Evolutionary conservation across 2,888 invertebrate genomes (phyloP), one percentile per base, ranked within the genome.

Genomic region (Schizotus pectinicornis): DNA sequence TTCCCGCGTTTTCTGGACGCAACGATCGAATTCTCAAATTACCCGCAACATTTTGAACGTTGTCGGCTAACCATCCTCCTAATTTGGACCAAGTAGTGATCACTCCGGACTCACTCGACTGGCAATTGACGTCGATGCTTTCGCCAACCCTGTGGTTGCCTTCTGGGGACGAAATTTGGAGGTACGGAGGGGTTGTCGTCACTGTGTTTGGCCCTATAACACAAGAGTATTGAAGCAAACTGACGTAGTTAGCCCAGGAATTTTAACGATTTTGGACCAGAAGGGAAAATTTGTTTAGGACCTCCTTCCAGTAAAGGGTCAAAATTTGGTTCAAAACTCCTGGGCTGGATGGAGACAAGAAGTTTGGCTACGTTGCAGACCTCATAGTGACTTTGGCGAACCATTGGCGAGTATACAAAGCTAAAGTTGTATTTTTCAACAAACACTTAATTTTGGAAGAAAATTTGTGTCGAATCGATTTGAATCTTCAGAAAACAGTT

Each of bases 101-200:
- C 0, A 85, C 83, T n/a, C 81, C 78, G 1, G 79, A 70, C 56
- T 84, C 84, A 14, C 78, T 79, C 1, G 84, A 86, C n/a, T 83
- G 81, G 73, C 91, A 91, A 31, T 82, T 80, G 6, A 91, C 77
- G 67, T 88, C 86, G 2, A 89, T 80, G 45, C 81, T 82, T 54
- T 87, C 86, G 1, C 89, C 89, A 34, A 83, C 79, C 57, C 81
- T 81, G 7, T 67, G 67, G 38, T 67, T 68, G 2, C 59, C 53
- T 60, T 73, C 72, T 7, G 60, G 57, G 7, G 75, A 74, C 8
- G 64, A 62, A 35, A 75, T 72, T 36, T 71, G 59, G n/a, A 75
- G 62, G 5, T 62, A 61, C 1, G 67, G 67, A 36, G 56, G 37
- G 0, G 54, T 6, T 43, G 42, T 30, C 3, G 46, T 57, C 8